Percentiles rank a stretch among this genome's conserved stretches.
These are phyloP conservation scores for Myiozetetes cayanensis DNA, from an alignment of 2,113 vertebrate species.

Conservation along the genomic window DNA sequence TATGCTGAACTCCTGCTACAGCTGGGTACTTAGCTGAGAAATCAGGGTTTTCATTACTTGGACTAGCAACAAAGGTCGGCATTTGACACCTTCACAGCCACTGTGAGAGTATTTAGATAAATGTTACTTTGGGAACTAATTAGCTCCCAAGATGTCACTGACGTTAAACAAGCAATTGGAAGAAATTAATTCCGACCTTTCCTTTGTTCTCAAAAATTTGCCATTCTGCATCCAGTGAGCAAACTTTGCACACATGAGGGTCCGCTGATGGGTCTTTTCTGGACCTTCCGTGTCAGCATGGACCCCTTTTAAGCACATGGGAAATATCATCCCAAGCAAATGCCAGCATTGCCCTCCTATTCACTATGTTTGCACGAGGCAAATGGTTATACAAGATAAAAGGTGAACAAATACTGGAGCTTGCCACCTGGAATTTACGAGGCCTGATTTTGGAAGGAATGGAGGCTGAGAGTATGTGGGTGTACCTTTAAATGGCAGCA, in stretches of 20 bases:
- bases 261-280: not conserved
- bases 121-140: not conserved
- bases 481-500: not conserved
- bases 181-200: conserved; percentile 47
- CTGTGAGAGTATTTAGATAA: not conserved
- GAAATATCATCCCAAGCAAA: not conserved
- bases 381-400: not conserved
- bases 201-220: conserved; percentile 2
- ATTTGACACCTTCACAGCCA: not conserved
- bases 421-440: not conserved
- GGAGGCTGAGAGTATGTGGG: rapidly evolving
- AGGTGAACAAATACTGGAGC: not conserved
- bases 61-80: not conserved
- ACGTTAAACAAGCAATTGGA: conserved; percentile 6
- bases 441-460: not conserved
- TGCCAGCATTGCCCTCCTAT: not conserved
- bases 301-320: not conserved
- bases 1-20: not conserved
- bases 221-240: not conserved
- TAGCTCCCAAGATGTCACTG: not conserved
- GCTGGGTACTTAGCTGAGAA: not conserved
- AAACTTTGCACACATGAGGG: not conserved
- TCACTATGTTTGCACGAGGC: not conserved
- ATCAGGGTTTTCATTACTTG: not conserved
- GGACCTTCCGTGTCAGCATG: not conserved